Base-by-base conservation (phyloP, 2,888 invertebrate species). In the Petrolisthes cinctipes region DNA sequence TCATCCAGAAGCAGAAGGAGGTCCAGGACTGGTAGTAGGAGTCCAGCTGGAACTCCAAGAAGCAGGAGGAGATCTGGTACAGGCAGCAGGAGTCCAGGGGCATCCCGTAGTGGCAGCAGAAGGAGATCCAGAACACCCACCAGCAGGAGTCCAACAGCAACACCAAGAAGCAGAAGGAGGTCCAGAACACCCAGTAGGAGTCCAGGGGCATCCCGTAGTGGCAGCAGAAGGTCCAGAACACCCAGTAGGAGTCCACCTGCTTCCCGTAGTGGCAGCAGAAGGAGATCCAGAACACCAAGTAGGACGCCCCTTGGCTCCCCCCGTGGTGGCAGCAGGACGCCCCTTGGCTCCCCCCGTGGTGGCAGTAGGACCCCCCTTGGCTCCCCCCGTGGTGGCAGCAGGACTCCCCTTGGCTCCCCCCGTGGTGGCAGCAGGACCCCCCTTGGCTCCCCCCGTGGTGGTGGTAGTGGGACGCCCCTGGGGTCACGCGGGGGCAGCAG, bases 331-430 rank as follows among this genome's bases (percentile, higher is more conserved):
- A 89, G 89, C 79, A 82, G 79, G 14, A 82, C 84, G 4, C 82
- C 81, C 9, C 66, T 76, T 0, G n/a, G 82, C 4, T 82, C 82
- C 54, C 37, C n/a, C n/a, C n/a, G 82, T 0, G 78, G 37, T 1
- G 84, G 80, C 14, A 89, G 89, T 54, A 82, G 82, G 17, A 85
- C 68, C 17, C 89, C 89, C 20, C 37, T 68, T 6, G 66, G 73
- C 17, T 80, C 82, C 57, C n/a, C 82, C 51, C 80, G 83, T 23
- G 75, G 82, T 0, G 79, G 75, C 51, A 85, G 89, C 37, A 73
- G 80, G 11, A 76, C 89, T 37, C 86, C 83, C 23, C 66, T 76
- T 0, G n/a, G 82, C 4, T 82, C 82, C 54, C 37, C n/a, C 6
- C 82, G 86, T 20, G 17, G 51, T 14, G 84, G 83, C 23, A 89